Base-by-base conservation (phyloP, 1,140 invertebrate species). In the Schmidtea mediterranea region DNA sequence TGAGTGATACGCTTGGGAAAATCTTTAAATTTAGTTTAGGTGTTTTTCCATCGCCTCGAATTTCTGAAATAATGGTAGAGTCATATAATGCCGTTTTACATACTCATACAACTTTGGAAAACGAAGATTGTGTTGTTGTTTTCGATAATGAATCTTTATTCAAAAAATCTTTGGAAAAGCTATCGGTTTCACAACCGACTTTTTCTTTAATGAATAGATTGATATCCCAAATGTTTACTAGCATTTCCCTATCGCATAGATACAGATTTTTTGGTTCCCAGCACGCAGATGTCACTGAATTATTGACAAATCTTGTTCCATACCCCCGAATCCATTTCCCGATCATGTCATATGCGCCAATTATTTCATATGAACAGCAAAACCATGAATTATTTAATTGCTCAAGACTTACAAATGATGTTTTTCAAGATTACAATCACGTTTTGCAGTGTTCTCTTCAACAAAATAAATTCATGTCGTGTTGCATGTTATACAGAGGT, bases 371-470 rank as follows among this genome's bases (percentile, higher is more conserved):
- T 37, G 61, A 63, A 52, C 63, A 65, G 52, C 61, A 62, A 6
- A 62, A 62, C 53, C 62, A 65, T 53, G 62, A 66, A 54, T 62
- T 64, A 55, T 50, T 65, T 40, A 61, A 59, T 13, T 62, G 83
- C n/a, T 74, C 76, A 26, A 79, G 83, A 62, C 82, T 83, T 57
- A 83, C 80, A 57, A 80, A 77, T 62, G 75, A 78, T n/a, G 81
- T 78, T 64, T 83, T 83, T 65, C 79, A 82, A 63, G 76, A 79
- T 36, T 74, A 75, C 56, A 83, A 81, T 68, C 80, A 82, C 71
- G 81, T 83, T 80, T 79, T 83, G 15, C 81, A 82, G 66, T 84
- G 80, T 62, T 78, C 82, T 62, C 79, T 80, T n/a, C 72, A 79
- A 56, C 75, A 80, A 63, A 80, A 80, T 52, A 82, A 83, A 60